Conservation (phyloP, 2,797 vertebrate genomes). For the Sebastes jordani region DNA sequence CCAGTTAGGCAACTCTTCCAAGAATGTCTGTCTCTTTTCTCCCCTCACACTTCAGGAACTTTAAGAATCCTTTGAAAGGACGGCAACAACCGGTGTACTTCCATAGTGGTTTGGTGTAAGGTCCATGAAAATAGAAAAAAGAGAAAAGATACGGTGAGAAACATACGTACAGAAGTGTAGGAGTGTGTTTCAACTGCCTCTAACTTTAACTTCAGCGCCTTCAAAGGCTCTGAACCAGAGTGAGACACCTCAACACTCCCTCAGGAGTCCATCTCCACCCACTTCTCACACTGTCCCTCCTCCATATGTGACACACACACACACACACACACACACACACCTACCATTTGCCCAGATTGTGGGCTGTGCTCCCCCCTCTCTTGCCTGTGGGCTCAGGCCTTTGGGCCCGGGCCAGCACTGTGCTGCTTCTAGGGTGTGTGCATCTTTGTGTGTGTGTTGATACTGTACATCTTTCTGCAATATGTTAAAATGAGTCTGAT, state of each 20-base stretch:
- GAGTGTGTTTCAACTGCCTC: conserved; percentile 23
- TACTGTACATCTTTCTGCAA: neutral
- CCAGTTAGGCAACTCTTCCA: conserved; percentile 54
- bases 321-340: conserved; percentile 46
- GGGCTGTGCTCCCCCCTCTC: conserved; percentile 25
- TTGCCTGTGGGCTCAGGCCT: conserved; percentile 57
- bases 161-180: neutral
- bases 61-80: conserved; percentile 50
- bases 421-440: conserved; percentile 19
- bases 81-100: neutral
- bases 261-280: conserved; percentile 72
- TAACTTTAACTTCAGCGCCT: conserved; percentile 51
- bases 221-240: conserved; percentile 63
- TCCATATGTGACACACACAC: conserved; percentile 34
- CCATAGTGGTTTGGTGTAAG: conserved; percentile 54
- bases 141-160: neutral
- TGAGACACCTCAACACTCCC: conserved; percentile 75
- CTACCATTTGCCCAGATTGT: conserved; percentile 71
- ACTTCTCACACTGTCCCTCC: conserved; percentile 71
- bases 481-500: neutral
- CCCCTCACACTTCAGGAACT: conserved; percentile 49
- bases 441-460: neutral
- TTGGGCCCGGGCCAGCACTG: conserved; percentile 63
- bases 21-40: conserved; percentile 31
- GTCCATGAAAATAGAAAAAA: neutral